Evolutionary conservation across 1,140 invertebrate genomes (phyloP).

Genomic region (Caenorhabditis elegans): DNA sequence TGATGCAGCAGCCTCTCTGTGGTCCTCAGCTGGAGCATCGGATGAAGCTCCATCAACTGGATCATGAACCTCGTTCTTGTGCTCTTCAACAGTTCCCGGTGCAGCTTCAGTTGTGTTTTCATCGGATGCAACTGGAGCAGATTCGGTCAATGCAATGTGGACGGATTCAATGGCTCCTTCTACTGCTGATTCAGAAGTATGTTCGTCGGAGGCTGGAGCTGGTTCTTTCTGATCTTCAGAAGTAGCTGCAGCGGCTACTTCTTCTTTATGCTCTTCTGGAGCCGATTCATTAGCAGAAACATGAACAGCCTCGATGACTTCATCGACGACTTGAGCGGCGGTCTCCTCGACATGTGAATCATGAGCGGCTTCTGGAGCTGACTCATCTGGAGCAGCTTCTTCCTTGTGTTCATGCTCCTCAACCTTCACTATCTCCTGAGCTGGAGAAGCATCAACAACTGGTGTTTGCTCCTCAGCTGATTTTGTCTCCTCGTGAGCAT

Average conservation of each 20-base stretch:
- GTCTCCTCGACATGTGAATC: neutral
- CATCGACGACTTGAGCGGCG: neutral
- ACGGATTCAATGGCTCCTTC: too few relatives aligned
- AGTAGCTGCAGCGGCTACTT: neutral
- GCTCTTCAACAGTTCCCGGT: neutral
- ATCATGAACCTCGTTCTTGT: neutral
- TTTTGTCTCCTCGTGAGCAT: neutral
- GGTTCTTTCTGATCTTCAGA: neutral
- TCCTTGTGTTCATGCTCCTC: neutral
- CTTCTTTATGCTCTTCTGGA: too few relatives aligned
- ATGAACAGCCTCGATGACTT: neutral
- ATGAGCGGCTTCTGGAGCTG: neutral
- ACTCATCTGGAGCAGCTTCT: neutral
- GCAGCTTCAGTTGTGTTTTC: neutral
- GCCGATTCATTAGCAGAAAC: neutral
- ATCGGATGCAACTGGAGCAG: neutral
- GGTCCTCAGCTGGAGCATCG: neutral
- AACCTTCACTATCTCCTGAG: neutral
- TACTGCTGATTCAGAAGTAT: too few relatives aligned
- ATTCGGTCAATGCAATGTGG: too few relatives aligned
- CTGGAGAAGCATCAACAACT: neutral
- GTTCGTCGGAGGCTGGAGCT: neutral
- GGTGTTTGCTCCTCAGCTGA: neutral
- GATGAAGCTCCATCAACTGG: too few relatives aligned
- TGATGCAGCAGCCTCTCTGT: neutral